Percentiles rank a stretch among this genome's conserved stretches.
These are phyloP conservation scores for Orthonevra nobilis DNA, from an alignment of 2,888 invertebrate species.

Conservation along the genomic window DNA sequence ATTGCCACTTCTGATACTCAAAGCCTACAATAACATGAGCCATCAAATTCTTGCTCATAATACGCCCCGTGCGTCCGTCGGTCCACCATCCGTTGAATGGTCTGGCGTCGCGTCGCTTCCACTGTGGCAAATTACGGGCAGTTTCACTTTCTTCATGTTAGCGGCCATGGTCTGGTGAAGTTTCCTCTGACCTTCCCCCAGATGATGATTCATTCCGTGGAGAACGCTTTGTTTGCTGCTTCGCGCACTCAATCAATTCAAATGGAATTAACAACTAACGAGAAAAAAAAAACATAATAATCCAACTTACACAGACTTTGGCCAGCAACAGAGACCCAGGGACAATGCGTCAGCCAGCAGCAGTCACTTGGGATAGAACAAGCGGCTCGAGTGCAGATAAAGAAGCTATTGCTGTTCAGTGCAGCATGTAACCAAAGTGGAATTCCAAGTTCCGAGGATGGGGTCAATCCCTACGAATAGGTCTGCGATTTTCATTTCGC, in stretches of 20 bases:
- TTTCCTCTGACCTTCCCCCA: constrained; percentile 42
- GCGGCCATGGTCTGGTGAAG: constrained; percentile 58
- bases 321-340: constrained; percentile 5
- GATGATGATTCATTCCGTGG: constrained; percentile 30
- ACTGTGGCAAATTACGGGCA: constrained; percentile 9
- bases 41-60: constrained; percentile 41
- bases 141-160: constrained; percentile 57
- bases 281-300: constrained; percentile 10
- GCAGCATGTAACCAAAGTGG: constrained; percentile 44
- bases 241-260: constrained; percentile 62
- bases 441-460: constrained; percentile 19
- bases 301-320: background rate
- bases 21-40: constrained; percentile 31
- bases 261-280: constrained; percentile 24
- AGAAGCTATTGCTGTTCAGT: constrained; percentile 25
- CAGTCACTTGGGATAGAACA: background rate
- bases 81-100: too few relatives aligned
- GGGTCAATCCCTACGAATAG: constrained; percentile 40
- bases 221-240: constrained; percentile 35
- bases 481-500: constrained; percentile 17
- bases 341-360: constrained; percentile 23
- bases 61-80: constrained; percentile 42
- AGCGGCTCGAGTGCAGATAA: constrained; percentile 30
- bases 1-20: constrained; percentile 35
- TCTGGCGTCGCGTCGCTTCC: background rate